Percentiles rank a stretch among this genome's conserved stretches.
These are phyloP conservation scores for Hoplias malabaricus DNA, from an alignment of 2,113 vertebrate genomes.

Conservation along the genomic window DNA sequence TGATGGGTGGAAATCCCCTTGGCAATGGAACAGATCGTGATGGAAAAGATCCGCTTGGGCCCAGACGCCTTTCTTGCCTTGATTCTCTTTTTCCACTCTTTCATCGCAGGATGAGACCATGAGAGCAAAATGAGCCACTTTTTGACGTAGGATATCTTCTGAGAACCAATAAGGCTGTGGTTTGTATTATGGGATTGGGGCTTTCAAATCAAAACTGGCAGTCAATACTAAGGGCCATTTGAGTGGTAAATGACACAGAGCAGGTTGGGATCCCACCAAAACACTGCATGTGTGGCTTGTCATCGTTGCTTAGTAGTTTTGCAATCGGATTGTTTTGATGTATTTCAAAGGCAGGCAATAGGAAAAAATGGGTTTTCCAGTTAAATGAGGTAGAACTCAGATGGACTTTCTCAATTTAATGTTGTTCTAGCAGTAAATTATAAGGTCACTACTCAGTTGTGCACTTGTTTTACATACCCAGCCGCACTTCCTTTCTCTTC, in stretches of 20 bases:
- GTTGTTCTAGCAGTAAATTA: not conserved
- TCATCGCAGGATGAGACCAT: not conserved
- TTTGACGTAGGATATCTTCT: conserved; percentile 8
- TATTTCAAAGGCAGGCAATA: not conserved
- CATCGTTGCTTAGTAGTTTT: not conserved
- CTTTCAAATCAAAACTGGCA: conserved; percentile 10
- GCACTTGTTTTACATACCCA: not conserved
- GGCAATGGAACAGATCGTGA: conserved; percentile 8
- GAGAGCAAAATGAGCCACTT: not conserved
- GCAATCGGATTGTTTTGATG: conserved; percentile 1
- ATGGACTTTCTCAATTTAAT: not conserved
- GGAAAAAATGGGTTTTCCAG: not conserved
- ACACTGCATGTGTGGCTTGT: not conserved
- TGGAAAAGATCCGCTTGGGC: not conserved
- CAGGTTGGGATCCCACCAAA: not conserved
- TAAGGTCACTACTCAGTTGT: not conserved
- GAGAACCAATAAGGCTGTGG: not conserved
- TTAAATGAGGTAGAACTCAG: not conserved
- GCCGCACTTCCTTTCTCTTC: not conserved
- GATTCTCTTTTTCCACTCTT: not conserved
- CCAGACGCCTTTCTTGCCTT: not conserved
- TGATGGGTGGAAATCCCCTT: conserved; percentile 25
- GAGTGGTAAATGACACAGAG: conserved; percentile 1
- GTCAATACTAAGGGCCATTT: not conserved
- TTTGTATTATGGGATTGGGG: not conserved